phyloP scores from a whole-genome alignment of 2,797 vertebrate species.

The Dicrostonyx torquatus region DNA sequence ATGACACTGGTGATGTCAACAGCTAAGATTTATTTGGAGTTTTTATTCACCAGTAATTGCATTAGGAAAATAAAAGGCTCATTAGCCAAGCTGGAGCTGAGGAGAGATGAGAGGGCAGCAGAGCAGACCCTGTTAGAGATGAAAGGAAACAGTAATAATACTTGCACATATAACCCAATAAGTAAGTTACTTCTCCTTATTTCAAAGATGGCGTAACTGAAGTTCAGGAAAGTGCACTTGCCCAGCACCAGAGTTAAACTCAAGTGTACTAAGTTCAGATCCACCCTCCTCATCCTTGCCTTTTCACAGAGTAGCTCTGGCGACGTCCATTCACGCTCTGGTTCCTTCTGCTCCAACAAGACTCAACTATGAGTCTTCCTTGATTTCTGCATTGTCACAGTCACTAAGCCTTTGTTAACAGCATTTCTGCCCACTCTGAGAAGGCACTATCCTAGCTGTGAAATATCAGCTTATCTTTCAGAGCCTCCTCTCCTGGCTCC shows the following conservation, averaged over 20 bases:
- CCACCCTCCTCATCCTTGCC: not conserved
- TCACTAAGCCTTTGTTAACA: not conserved
- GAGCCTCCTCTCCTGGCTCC: not conserved
- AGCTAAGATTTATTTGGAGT: not conserved
- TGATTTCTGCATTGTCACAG: not conserved
- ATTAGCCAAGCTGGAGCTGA: not conserved
- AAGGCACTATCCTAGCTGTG: not conserved
- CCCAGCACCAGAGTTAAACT: not conserved
- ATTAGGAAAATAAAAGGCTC: not conserved
- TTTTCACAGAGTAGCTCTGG: not conserved
- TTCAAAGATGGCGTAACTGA: not conserved
- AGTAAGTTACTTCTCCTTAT: not conserved
- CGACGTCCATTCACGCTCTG: not conserved
- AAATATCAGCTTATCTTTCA: not conserved
- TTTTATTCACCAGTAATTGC: constrained; percentile 32
- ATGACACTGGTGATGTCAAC: not conserved
- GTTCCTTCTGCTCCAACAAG: constrained; percentile 12
- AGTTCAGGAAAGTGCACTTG: not conserved
- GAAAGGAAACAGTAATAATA: not conserved
- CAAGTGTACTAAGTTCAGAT: not conserved
- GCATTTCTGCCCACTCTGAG: not conserved
- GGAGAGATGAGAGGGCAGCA: not conserved
- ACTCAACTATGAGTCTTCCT: not conserved
- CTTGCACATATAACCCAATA: not conserved
- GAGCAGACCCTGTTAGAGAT: not conserved